Evolutionary conservation across 2,888 invertebrate genomes (phyloP).

Genomic region (Rhodophaea formosa): DNA sequence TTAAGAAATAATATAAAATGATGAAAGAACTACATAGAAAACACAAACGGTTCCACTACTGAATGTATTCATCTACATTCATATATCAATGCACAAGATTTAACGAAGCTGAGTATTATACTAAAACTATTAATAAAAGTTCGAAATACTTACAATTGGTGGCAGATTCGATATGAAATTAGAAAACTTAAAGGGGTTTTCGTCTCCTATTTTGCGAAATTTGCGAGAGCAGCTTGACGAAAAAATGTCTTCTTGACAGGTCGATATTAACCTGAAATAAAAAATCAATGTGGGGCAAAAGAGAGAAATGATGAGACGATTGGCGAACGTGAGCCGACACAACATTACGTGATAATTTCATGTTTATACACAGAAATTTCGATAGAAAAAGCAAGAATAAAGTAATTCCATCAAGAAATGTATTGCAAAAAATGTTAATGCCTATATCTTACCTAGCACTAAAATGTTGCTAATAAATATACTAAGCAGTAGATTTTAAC

Average conservation of each 20-base stretch:
- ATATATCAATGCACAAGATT: not conserved
- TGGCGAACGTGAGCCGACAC: slow-evolving; percentile 24
- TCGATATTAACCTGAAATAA: slow-evolving; percentile 80
- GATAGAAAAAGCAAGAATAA: slow-evolving; percentile 24
- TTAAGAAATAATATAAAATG: not conserved
- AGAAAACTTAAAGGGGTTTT: slow-evolving; percentile 77
- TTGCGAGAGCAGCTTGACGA: slow-evolving; percentile 66
- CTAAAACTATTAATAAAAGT: slow-evolving; percentile 15
- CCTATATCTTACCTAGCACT: slow-evolving; percentile 23
- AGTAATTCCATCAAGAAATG: slow-evolving; percentile 20
- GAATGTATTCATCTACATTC: not conserved
- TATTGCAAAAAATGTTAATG: slow-evolving; percentile 25
- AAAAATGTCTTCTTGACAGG: slow-evolving; percentile 80
- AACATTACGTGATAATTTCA: slow-evolving; percentile 30
- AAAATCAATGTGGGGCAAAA: slow-evolving; percentile 70
- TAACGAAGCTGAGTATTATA: not conserved
- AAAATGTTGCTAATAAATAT: slow-evolving; percentile 23
- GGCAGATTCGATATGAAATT: slow-evolving; percentile 80
- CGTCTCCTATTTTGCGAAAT: slow-evolving; percentile 81
- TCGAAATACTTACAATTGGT: slow-evolving; percentile 69
- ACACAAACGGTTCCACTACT: not conserved
- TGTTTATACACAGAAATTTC: slow-evolving; percentile 34
- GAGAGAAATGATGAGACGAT: slow-evolving; percentile 31
- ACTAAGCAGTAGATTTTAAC: slow-evolving; percentile 24
- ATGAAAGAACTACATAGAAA: not conserved